Percentiles rank a stretch among this genome's conserved stretches.
These are phyloP conservation scores for Enteromius mattozi DNA, from an alignment of 2,797 vertebrate species.

Conservation along the genomic window DNA sequence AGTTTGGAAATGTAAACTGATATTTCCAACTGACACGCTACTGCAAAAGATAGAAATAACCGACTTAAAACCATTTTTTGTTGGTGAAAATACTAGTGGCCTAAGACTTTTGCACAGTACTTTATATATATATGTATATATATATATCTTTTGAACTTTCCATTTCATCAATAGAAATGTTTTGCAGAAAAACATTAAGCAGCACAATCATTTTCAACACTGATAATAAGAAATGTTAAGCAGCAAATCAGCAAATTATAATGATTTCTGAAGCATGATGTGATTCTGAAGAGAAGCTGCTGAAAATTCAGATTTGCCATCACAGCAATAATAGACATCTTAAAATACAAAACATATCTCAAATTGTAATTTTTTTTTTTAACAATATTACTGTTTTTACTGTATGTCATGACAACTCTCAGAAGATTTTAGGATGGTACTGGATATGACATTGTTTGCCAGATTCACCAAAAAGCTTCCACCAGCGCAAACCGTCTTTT, in stretches of 20 bases:
- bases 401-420: background rate
- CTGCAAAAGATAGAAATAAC: too few relatives aligned
- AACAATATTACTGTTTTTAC: background rate
- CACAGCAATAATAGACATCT: background rate
- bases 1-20: too few relatives aligned
- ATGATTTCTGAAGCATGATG: background rate
- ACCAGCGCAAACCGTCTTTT: too few relatives aligned
- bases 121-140: too few relatives aligned
- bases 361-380: background rate
- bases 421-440: background rate
- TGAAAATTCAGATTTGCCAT: background rate
- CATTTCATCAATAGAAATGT: background rate
- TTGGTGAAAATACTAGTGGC: too few relatives aligned
- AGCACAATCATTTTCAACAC: background rate
- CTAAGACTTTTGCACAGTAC: too few relatives aligned
- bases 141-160: background rate
- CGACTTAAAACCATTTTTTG: too few relatives aligned
- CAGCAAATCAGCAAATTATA: background rate
- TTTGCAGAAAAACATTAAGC: background rate
- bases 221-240: too few relatives aligned
- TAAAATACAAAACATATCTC: background rate
- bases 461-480: too few relatives aligned
- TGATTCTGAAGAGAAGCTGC: background rate
- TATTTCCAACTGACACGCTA: too few relatives aligned
- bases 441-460: background rate